These are phyloP conservation scores for Spialia ferax DNA, from an alignment of 2,888 invertebrate genomes.

Conservation along the genomic window DNA sequence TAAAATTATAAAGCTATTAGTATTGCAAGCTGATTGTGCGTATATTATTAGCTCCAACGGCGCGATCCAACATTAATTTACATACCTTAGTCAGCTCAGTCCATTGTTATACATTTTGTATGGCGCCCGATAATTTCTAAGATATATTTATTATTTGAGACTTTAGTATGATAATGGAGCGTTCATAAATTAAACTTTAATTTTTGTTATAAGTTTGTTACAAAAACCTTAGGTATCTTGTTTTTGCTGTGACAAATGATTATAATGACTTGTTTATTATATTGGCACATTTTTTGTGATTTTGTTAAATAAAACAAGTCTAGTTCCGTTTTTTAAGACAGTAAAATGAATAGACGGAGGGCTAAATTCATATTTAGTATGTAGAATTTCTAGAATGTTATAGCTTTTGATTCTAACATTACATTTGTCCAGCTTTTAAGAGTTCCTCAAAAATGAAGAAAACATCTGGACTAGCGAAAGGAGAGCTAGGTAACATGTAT, in stretches of 20 bases:
- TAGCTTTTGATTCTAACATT: too few relatives aligned
- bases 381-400: too few relatives aligned
- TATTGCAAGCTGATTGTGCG: constrained; percentile 16
- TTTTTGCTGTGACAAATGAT: background rate
- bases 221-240: background rate
- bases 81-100: constrained; percentile 24
- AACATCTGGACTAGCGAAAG: background rate
- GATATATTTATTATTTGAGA: background rate
- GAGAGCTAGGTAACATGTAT: background rate
- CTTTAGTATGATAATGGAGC: background rate
- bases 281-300: background rate
- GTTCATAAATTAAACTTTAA: background rate
- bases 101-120: constrained; percentile 28
- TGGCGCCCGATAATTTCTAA: background rate
- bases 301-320: too few relatives aligned
- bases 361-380: too few relatives aligned
- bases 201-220: background rate
- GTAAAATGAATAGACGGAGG: too few relatives aligned
- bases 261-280: background rate
- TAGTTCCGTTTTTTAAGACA: too few relatives aligned
- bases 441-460: too few relatives aligned
- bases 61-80: constrained; percentile 31
- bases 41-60: constrained; percentile 26
- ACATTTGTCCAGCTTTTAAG: too few relatives aligned
- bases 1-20: constrained; percentile 41